Evolutionary conservation across 2,113 vertebrate genomes (phyloP).

Genomic region (Gasterosteus nipponicus): DNA sequence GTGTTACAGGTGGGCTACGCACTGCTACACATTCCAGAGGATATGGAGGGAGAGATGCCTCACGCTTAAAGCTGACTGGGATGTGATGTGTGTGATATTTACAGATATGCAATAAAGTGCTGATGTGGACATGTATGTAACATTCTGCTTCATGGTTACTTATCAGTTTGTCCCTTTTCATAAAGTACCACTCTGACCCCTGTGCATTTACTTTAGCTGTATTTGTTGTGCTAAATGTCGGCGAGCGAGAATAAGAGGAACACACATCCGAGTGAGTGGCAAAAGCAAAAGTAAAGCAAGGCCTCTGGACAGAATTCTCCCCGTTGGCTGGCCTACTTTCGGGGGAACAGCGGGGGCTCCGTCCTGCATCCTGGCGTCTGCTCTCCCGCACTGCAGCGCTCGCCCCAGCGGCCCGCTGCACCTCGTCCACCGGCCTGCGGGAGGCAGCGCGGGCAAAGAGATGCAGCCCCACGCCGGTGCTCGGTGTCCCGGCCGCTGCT

Average conservation of each 20-base stretch:
- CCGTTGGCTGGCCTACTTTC: conserved; percentile 70
- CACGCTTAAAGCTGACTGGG: conserved; percentile 20
- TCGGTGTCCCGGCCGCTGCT: fast-evolving
- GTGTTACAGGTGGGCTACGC: conserved; percentile 41
- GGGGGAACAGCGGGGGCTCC: conserved; percentile 4
- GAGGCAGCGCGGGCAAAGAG: conserved; percentile 30
- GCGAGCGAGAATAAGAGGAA: conserved; percentile 3
- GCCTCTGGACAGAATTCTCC: conserved; percentile 44
- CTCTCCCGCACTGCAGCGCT: fast-evolving
- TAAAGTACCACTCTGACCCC: background rate
- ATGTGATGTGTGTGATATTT: conserved; percentile 18
- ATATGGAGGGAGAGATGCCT: conserved; percentile 51
- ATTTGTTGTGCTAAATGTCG: background rate
- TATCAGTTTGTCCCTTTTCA: background rate
- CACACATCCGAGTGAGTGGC: conserved; percentile 32
- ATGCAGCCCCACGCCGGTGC: fast-evolving
- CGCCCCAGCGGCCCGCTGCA: background rate
- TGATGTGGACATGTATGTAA: background rate
- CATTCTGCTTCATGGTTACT: background rate
- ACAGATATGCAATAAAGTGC: conserved; percentile 10
- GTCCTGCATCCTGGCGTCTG: conserved; percentile 62
- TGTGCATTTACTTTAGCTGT: background rate
- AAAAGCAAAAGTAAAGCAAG: conserved; percentile 48
- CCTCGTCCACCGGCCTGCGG: conserved; percentile 9
- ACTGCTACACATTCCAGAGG: conserved; percentile 57